Evolutionary conservation across 2,888 invertebrate genomes (phyloP).

Genomic region (Oscheius sp.): DNA sequence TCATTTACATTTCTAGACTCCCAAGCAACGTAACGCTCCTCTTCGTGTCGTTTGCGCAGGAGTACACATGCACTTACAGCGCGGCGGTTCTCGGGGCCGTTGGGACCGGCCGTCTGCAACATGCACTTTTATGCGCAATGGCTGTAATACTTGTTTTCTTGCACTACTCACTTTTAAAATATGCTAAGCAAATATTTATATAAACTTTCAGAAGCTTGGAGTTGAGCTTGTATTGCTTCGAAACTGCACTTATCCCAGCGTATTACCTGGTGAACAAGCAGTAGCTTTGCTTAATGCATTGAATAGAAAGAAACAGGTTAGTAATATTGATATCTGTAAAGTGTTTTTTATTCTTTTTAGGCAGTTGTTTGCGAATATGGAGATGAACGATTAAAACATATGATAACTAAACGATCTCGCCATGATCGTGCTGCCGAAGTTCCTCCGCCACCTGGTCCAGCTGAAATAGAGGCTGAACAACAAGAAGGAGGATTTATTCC

Average conservation of each 20-base stretch:
- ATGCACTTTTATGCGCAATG: conserved; percentile 1
- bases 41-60: not conserved
- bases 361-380: conserved; percentile 59
- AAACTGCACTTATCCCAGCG: conserved; percentile 55
- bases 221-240: conserved; percentile 55
- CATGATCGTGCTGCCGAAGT: conserved; percentile 19
- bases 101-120: not conserved
- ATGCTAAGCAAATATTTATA: no score
- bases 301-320: conserved; percentile 52
- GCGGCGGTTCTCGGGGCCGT: no score
- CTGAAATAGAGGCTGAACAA: not conserved
- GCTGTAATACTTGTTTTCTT: not conserved
- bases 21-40: not conserved
- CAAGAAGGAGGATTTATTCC: not conserved
- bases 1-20: no score
- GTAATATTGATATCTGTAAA: not conserved
- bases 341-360: conserved; percentile 9
- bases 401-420: conserved; percentile 13
- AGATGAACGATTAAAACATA: conserved; percentile 52
- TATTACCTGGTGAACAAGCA: conserved; percentile 50
- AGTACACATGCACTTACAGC: conserved; percentile 18
- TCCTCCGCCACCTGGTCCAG: conserved; percentile 1
- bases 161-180: not conserved
- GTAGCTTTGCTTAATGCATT: conserved; percentile 50
- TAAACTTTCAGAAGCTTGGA: conserved; percentile 43